Percentiles rank a stretch among this genome's conserved stretches.
phyloP scores from a whole-genome alignment of 2,113 vertebrate species.

The Pogona vitticeps region DNA sequence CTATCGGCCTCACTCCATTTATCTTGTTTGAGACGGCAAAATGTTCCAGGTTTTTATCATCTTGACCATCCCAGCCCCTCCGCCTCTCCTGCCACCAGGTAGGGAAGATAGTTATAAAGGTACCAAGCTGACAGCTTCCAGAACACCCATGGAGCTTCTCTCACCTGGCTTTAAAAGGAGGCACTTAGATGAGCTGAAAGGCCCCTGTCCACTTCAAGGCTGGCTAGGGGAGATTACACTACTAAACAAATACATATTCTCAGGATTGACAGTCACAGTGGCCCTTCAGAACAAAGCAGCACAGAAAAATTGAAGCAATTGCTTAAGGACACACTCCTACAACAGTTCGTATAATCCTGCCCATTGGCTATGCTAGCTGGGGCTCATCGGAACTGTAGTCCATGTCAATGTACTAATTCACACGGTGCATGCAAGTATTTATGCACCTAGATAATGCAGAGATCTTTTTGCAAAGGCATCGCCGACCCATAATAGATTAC shows the following conservation, averaged over 20 bases:
- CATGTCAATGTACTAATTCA: neutral
- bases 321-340: neutral
- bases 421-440: neutral
- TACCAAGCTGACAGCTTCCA: neutral
- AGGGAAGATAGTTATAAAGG: slow-evolving; percentile 7
- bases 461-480: neutral
- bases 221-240: neutral
- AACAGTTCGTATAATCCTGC: no score
- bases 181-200: neutral
- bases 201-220: neutral
- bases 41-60: slow-evolving; percentile 1
- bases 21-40: slow-evolving; percentile 1
- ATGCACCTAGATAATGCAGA: neutral
- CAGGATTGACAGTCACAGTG: neutral
- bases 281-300: neutral
- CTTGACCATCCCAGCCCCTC: neutral
- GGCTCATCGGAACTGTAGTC: neutral
- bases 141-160: neutral
- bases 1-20: slow-evolving; percentile 26
- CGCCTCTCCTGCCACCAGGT: neutral
- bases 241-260: neutral
- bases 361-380: no score
- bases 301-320: neutral
- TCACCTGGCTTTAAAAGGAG: neutral
- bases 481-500: neutral